These are phyloP conservation scores for Platycnemis pennipes DNA, from an alignment of 2,888 invertebrate species.

Conservation along the genomic window DNA sequence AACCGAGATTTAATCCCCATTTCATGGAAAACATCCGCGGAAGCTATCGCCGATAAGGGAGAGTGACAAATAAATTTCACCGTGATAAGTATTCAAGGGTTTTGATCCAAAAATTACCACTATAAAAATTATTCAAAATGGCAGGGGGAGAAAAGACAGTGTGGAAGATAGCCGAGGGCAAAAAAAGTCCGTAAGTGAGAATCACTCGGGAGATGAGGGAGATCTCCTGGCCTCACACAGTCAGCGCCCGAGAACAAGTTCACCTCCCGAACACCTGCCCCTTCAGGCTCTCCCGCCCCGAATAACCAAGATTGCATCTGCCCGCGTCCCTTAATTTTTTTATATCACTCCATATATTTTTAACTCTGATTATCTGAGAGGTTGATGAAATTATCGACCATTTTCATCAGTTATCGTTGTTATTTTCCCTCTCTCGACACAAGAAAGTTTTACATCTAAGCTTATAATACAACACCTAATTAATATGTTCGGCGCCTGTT, in stretches of 20 bases:
- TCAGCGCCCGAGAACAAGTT: neutral
- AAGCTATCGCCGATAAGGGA: too few relatives aligned
- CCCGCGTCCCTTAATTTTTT: neutral
- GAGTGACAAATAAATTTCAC: too few relatives aligned
- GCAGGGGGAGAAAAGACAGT: too few relatives aligned
- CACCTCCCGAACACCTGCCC: constrained; percentile 34
- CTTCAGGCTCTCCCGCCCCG: neutral
- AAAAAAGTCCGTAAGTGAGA: neutral
- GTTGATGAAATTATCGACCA: neutral
- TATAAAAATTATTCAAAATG: too few relatives aligned
- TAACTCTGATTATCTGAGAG: neutral
- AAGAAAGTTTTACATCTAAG: neutral
- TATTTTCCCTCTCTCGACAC: neutral
- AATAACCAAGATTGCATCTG: constrained; percentile 33
- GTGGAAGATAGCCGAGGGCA: neutral
- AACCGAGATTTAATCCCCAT: too few relatives aligned
- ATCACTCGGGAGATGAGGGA: neutral
- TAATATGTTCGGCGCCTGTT: neutral
- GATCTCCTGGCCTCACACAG: neutral
- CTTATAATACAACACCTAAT: neutral
- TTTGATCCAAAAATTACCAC: too few relatives aligned
- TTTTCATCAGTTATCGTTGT: neutral
- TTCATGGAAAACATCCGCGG: too few relatives aligned
- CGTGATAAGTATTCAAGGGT: too few relatives aligned
- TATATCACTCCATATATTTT: neutral